Conservation (phyloP, 2,113 vertebrate species). For the Phaethon lepturus region DNA sequence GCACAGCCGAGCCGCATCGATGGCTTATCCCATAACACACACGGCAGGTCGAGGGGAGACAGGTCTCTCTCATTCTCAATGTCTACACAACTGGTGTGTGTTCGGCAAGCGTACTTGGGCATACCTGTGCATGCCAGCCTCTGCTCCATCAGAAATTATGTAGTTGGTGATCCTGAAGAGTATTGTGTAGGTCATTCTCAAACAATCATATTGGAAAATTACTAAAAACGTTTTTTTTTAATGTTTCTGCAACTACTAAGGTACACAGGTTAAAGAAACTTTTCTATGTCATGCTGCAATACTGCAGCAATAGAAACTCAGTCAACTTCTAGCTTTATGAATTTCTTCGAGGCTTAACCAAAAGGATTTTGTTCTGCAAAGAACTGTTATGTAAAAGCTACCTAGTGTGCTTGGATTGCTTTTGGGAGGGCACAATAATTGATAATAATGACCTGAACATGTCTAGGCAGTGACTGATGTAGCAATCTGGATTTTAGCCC, state of each 20-base stretch:
- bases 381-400: background rate
- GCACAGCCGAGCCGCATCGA: background rate
- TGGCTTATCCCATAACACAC: background rate
- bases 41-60: background rate
- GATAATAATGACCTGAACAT: fast-evolving
- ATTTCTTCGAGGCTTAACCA: background rate
- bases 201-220: fast-evolving
- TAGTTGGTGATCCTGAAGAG: background rate
- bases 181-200: background rate
- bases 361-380: background rate
- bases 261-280: background rate
- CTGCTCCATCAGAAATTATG: fast-evolving
- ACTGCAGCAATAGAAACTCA: background rate
- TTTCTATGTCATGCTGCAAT: background rate
- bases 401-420: background rate
- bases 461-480: background rate
- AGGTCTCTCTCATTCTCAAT: fast-evolving
- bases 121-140: background rate
- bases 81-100: fast-evolving
- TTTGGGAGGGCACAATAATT: background rate
- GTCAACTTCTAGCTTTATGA: background rate
- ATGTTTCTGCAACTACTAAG: background rate
- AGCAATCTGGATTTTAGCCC: background rate
- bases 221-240: background rate
- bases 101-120: background rate